These are phyloP conservation scores for Stercorarius parasiticus DNA, from an alignment of 2,113 vertebrate genomes.

Conservation along the genomic window DNA sequence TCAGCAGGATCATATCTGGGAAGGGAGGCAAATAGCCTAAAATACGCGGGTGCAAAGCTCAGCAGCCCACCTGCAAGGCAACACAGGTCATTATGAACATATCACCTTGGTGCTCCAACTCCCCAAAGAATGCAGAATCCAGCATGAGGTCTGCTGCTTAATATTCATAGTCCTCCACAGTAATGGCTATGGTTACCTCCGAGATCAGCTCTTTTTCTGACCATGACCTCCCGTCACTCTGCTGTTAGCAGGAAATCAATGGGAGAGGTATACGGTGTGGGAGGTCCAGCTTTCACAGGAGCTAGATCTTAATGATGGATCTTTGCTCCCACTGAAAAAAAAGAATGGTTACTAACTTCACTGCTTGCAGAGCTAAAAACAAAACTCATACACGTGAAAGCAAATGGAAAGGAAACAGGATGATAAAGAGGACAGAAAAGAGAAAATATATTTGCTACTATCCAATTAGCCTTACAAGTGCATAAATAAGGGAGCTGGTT, in stretches of 20 bases:
- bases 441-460: not conserved
- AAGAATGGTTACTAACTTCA: not conserved
- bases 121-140: not conserved
- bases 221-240: not conserved
- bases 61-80: not conserved
- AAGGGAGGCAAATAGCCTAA: not conserved
- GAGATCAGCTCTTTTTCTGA: not conserved
- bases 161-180: not conserved
- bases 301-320: not conserved
- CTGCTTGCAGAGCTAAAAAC: not conserved
- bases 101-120: fast-evolving
- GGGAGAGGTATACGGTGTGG: not conserved
- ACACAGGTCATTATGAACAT: not conserved
- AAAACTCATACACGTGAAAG: not conserved
- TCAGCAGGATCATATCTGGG: not conserved
- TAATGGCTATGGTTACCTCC: not conserved
- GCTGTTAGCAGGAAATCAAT: not conserved
- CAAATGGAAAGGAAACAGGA: not conserved
- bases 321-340: not conserved
- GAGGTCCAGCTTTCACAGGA: not conserved
- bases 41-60: not conserved
- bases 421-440: not conserved
- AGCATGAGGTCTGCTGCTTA: not conserved
- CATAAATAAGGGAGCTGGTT: not conserved
- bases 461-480: not conserved